phyloP scores from a whole-genome alignment of 2,113 vertebrate species.

The Opisthocomus hoazin region DNA sequence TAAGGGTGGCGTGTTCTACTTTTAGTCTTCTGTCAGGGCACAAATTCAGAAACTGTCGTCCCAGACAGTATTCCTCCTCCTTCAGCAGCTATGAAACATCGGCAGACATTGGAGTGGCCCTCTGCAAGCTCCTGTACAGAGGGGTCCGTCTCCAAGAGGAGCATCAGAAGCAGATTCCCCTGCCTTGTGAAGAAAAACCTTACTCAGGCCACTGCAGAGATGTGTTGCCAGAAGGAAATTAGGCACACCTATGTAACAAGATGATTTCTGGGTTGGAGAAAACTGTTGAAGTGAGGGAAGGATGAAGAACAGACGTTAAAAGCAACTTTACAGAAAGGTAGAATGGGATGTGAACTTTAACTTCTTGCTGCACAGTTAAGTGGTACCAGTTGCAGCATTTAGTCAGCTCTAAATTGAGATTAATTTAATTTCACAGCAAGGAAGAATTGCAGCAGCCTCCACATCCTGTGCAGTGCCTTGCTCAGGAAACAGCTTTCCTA shows the following conservation, averaged over 20 bases:
- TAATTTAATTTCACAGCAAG: background rate
- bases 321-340: background rate
- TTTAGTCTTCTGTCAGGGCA: background rate
- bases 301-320: background rate
- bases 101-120: background rate
- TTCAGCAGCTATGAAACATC: background rate
- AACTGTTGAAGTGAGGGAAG: background rate
- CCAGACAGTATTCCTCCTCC: background rate
- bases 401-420: background rate
- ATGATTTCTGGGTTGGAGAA: background rate
- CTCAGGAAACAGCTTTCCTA: background rate
- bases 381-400: background rate
- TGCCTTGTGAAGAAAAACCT: background rate
- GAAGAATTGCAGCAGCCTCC: background rate
- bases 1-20: background rate
- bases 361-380: background rate
- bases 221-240: background rate
- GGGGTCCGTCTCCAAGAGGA: background rate
- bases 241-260: background rate
- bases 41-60: background rate
- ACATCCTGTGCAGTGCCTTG: background rate
- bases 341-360: background rate
- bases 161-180: background rate
- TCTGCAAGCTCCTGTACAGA: background rate
- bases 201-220: fast-evolving